phyloP scores from a whole-genome alignment of 2,888 invertebrate species.

The Pelosia muscerda region DNA sequence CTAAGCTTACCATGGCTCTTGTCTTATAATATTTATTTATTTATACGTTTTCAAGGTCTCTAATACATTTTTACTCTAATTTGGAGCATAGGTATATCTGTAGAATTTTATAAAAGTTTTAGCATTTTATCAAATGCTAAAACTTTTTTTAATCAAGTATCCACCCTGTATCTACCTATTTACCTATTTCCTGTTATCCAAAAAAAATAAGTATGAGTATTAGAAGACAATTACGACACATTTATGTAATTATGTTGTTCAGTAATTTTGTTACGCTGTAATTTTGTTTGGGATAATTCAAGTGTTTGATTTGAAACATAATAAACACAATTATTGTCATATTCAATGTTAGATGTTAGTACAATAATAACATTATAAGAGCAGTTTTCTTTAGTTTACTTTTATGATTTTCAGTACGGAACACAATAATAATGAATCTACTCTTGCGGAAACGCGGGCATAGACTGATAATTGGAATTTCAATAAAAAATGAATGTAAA shows the following conservation, averaged over 20 bases:
- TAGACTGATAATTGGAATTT: too few relatives aligned
- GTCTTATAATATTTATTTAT: too few relatives aligned
- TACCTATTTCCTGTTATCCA: not conserved
- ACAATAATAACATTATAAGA: conserved; percentile 3
- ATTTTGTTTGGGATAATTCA: conserved; percentile 40
- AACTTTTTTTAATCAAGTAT: not conserved
- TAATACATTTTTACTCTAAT: too few relatives aligned
- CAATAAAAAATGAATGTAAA: too few relatives aligned
- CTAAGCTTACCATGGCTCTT: too few relatives aligned
- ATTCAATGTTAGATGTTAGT: not conserved
- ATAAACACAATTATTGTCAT: conserved; percentile 24
- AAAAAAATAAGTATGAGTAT: conserved; percentile 9
- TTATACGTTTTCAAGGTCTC: conserved; percentile 4
- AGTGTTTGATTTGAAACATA: conserved; percentile 26
- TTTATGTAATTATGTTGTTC: conserved; percentile 38
- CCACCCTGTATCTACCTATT: not conserved
- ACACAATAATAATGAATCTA: too few relatives aligned
- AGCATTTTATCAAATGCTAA: too few relatives aligned
- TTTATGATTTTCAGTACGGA: too few relatives aligned
- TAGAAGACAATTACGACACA: conserved; percentile 23
- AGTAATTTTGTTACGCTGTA: conserved; percentile 24
- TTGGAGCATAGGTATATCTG: too few relatives aligned
- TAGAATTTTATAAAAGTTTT: too few relatives aligned
- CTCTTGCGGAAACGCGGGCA: too few relatives aligned
- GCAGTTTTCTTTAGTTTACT: not conserved